Evolutionary conservation across 2,113 vertebrate species (phyloP), one percentile per base, ranked within the genome.

Genomic region (Coptodon rendalli): DNA sequence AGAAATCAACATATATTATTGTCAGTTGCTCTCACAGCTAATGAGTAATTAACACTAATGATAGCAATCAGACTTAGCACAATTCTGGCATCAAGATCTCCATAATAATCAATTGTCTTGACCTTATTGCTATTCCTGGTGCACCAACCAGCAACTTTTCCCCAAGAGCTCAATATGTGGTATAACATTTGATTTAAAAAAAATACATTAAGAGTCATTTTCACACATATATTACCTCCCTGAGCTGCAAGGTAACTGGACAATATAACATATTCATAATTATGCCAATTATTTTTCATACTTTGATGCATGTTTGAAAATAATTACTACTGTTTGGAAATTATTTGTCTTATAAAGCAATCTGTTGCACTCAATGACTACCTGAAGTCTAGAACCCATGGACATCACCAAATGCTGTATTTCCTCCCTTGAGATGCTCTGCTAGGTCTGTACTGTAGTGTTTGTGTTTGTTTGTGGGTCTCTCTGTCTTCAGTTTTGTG

Each of bases 41-140:
- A 91, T 63, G 61, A 90, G 52, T 68, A 90, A 68, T 68, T 27
- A 66, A 81, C 27, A 80, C 38, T 87, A 79, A 87, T 87, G 80
- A 81, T n/a, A 90, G 81, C 81, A 89, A 87, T 90, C 66, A 86
- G 50, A 78, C 52, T 5, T 85, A 22, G 57, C 59, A 88, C 66
- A 57, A 57, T 50, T 52, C 19, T 53, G 83, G 6, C 63, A 87
- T 14, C 43, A 68, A 66, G 50, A 80, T 56, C 68, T 83, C 45
- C 29, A 63, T 59, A 87, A 90, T 86, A 50, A 84, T 83, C 78
- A 68, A 24, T 48, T 83, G 11, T 12, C 45, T 6, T 52, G 79
- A 63, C 19, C 17, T 57, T 66, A 27, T 73, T 66, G 29, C 31
- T 17, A 71, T 90, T 83, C 89, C 84, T 2, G 11, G 31, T 56